Percentiles rank a stretch among this genome's conserved stretches.
Conservation (phyloP, 2,113 vertebrate genomes). For the Gobiocypris rarus region DNA sequence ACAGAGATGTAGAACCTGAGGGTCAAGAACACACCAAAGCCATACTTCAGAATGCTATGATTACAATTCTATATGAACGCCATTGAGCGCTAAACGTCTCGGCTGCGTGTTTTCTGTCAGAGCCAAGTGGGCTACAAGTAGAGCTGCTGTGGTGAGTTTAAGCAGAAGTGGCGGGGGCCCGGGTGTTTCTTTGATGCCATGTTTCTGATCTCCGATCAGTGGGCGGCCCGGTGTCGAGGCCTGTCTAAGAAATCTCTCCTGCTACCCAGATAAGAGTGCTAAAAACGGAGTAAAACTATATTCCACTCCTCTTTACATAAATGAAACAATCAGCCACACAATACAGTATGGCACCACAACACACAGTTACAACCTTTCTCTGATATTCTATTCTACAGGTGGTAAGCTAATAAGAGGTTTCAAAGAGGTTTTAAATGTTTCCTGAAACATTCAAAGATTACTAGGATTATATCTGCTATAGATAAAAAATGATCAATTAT, state of each 20-base stretch:
- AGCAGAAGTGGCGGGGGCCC: slow-evolving; percentile 38
- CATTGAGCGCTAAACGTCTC: not conserved
- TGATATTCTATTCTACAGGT: not conserved
- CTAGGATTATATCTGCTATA: not conserved
- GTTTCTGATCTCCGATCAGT: slow-evolving; percentile 32
- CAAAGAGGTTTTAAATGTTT: not conserved
- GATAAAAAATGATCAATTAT: not conserved
- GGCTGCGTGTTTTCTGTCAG: slow-evolving; percentile 32
- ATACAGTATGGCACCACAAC: not conserved
- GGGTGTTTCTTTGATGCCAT: slow-evolving; percentile 40
- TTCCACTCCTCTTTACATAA: slow-evolving; percentile 12
- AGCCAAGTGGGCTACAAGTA: not conserved
- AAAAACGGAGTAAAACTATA: slow-evolving; percentile 41
- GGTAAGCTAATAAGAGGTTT: slow-evolving; percentile 36
- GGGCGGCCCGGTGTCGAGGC: not conserved
- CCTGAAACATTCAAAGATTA: not conserved
- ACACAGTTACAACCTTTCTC: not conserved
- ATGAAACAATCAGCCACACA: slow-evolving; percentile 11
- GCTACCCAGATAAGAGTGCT: slow-evolving; percentile 26
- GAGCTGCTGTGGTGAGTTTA: slow-evolving; percentile 37
- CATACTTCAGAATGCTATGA: slow-evolving; percentile 1
- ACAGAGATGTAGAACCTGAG: slow-evolving; percentile 44
- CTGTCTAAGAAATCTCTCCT: slow-evolving; percentile 9
- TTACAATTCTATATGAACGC: slow-evolving; percentile 8
- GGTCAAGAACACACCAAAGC: slow-evolving; percentile 52